Percentiles rank a stretch among this genome's conserved stretches.
Conservation (phyloP, 2,797 vertebrate genomes). For the Bryconaethiops microstoma region DNA sequence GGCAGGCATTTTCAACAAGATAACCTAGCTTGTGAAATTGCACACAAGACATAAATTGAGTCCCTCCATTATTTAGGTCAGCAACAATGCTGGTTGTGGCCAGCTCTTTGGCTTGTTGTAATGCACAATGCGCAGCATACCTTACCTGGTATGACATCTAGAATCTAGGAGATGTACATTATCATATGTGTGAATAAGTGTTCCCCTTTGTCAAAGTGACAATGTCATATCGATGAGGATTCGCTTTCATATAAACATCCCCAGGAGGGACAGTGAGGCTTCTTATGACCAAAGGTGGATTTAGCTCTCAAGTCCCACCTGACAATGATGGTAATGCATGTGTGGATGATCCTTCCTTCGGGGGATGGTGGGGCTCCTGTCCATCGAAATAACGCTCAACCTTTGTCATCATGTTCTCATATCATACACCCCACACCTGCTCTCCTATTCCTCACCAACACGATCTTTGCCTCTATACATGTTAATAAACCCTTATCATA, state of each 20-base stretch:
- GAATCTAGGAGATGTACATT: slow-evolving; percentile 1
- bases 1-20: slow-evolving; percentile 12
- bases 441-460: slow-evolving; percentile 44
- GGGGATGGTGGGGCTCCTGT: slow-evolving; percentile 55
- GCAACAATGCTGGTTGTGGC: slow-evolving; percentile 2
- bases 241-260: slow-evolving; percentile 34
- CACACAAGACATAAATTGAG: background rate
- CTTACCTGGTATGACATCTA: background rate
- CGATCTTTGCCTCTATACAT: slow-evolving; percentile 34
- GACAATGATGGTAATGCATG: slow-evolving; percentile 60
- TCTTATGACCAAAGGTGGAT: slow-evolving; percentile 31
- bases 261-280: slow-evolving; percentile 41
- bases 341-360: slow-evolving; percentile 51
- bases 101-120: background rate
- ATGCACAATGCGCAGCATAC: slow-evolving; percentile 10
- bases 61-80: slow-evolving; percentile 6
- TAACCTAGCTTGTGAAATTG: background rate
- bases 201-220: slow-evolving; percentile 24
- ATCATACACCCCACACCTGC: slow-evolving; percentile 62
- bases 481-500: slow-evolving; percentile 51
- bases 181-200: slow-evolving; percentile 10
- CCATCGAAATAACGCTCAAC: slow-evolving; percentile 59
- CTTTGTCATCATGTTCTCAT: slow-evolving; percentile 59
- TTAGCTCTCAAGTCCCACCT: slow-evolving; percentile 41
- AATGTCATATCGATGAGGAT: slow-evolving; percentile 42